Base-by-base conservation (phyloP, 1,140 invertebrate species). In the Eumeta japonica region DNA sequence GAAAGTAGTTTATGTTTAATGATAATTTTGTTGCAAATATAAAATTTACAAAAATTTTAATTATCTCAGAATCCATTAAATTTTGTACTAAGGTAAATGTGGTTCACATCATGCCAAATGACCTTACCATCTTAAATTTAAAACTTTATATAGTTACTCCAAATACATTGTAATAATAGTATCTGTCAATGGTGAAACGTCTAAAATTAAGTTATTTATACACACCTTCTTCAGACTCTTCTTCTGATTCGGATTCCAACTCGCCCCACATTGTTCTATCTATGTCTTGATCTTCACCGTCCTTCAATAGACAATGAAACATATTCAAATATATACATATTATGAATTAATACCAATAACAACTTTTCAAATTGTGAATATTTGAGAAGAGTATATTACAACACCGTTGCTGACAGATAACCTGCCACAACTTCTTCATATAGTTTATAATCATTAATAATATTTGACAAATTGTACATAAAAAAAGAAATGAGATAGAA, bases 251-350 rank as follows among this genome's bases (percentile, higher is more conserved):
- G 0, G 90, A 93, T 63, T 97, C 94, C 17, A 98, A 79, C 74
- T 99, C 97, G 46, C 97, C 97, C 97, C 97, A 99, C 53, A 91
- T 81, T 13, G 88, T 88, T 29, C 88, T 83, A 53, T 98, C 95
- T 14, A 98, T 85, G 43, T 94, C 90, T 47, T 93, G 90, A 53
- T 98, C 95, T 60, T 88, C 86, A 2, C 80, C 80, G 20, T 85
- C 84, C 81, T 83, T 48, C 12, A 55, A 50, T 49, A 2, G 47
- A 51, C 36, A 12, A 28, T n/a, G n/a, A n/a, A 45, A 32, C n/a
- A 35, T 16, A 11, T 38, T 20, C 11, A 29, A 9, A 45, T 38
- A 29, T n/a, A 32, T n/a, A n/a, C n/a, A n/a, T n/a, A n/a, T n/a
- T n/a, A n/a, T n/a, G n/a, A n/a, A n/a, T n/a, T 35, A 44, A 16